Evolutionary conservation across 1,140 invertebrate genomes (phyloP).

Genomic region (Pissodes strobi): DNA sequence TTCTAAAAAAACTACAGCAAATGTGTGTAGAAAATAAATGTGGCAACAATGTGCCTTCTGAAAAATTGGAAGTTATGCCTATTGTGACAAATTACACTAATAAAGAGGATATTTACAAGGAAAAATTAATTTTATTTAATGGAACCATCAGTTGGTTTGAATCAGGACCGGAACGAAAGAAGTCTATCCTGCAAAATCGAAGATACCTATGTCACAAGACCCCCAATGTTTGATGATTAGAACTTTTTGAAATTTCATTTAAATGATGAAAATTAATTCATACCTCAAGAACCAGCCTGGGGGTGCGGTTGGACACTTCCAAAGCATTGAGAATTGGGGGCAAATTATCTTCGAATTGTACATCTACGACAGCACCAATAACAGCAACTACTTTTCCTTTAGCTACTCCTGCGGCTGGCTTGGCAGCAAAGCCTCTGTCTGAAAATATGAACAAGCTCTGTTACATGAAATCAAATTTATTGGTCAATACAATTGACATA

Average conservation of each 20-base stretch:
- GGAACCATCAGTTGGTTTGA: too few relatives aligned
- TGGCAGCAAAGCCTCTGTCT: constrained; percentile 52
- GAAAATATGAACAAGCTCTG: constrained; percentile 18
- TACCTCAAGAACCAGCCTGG: constrained; percentile 72
- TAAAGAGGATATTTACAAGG: too few relatives aligned
- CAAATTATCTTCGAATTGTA: constrained; percentile 95
- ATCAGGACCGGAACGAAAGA: too few relatives aligned
- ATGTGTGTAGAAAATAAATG: too few relatives aligned
- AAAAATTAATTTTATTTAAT: background rate
- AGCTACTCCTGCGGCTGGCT: constrained; percentile 58
- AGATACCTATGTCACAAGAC: too few relatives aligned
- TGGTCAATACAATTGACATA: background rate
- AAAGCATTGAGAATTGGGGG: constrained; percentile 98
- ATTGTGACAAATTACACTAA: too few relatives aligned
- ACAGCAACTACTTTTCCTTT: constrained; percentile 88
- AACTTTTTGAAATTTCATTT: background rate
- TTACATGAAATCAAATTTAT: too few relatives aligned
- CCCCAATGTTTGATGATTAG: too few relatives aligned
- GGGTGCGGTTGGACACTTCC: constrained; percentile 85
- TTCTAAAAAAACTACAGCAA: too few relatives aligned
- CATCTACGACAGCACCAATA: constrained; percentile 99
- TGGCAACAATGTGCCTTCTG: too few relatives aligned
- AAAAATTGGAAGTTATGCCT: too few relatives aligned
- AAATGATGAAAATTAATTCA: background rate
- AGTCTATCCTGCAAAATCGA: too few relatives aligned